These are phyloP conservation scores for Typhlichthys subterraneus DNA, from an alignment of 2,797 vertebrate species.

Conservation along the genomic window DNA sequence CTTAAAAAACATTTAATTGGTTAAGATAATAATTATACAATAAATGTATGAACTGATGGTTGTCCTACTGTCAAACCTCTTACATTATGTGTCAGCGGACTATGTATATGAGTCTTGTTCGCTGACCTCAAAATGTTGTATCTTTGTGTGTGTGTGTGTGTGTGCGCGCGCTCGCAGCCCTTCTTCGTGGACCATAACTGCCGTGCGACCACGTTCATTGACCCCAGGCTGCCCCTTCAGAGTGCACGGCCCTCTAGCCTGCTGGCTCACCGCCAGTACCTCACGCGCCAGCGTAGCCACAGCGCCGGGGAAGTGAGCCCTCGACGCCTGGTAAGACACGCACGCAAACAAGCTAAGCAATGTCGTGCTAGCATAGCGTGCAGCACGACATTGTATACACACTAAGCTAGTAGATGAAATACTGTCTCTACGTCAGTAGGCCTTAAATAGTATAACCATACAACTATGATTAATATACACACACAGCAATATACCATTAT, in stretches of 20 bases:
- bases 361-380: no score
- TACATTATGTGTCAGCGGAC: background rate
- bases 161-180: constrained; percentile 71
- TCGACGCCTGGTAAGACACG: constrained; percentile 44
- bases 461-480: background rate
- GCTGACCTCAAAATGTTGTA: background rate
- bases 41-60: no score
- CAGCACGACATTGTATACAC: no score
- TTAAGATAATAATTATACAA: no score
- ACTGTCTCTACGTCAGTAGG: no score
- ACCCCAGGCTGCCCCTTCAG: constrained; percentile 92
- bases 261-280: constrained; percentile 89
- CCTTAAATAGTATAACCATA: no score
- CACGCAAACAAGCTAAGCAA: no score
- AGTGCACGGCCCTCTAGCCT: constrained; percentile 87
- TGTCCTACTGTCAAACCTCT: no score
- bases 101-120: background rate
- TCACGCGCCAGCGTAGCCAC: constrained; percentile 93
- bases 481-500: background rate
- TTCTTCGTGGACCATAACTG: constrained; percentile 96
- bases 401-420: no score
- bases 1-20: no score
- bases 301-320: constrained; percentile 92
- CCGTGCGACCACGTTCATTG: constrained; percentile 93
- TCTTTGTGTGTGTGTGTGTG: background rate